Conservation (phyloP, 2,888 invertebrate species). For the Drosophila pseudotakahashii region DNA sequence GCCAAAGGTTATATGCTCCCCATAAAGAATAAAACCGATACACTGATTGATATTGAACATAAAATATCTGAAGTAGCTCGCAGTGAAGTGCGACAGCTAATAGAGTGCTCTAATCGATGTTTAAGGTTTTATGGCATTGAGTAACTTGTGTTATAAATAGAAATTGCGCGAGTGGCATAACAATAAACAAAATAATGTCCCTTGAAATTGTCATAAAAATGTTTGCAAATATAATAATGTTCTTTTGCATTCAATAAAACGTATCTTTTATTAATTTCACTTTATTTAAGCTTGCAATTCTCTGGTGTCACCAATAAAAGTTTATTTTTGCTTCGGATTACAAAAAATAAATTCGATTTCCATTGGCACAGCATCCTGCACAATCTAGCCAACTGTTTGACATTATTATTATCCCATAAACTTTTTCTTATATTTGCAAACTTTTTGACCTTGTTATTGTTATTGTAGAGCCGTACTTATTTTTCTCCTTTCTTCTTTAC, state of each 20-base stretch:
- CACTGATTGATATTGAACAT: conserved; percentile 29
- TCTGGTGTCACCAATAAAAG: not conserved
- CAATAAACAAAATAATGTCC: not conserved
- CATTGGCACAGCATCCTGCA: not conserved
- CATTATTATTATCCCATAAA: not conserved
- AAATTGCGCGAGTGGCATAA: conserved; percentile 6
- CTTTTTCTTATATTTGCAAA: not conserved
- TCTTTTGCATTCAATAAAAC: too few relatives aligned
- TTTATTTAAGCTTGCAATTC: too few relatives aligned
- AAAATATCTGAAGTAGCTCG: conserved; percentile 10
- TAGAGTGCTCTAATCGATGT: conserved; percentile 25
- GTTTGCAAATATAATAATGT: too few relatives aligned
- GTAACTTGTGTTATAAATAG: conserved; percentile 11
- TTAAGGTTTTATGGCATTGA: conserved; percentile 30
- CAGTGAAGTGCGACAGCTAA: conserved; percentile 19
- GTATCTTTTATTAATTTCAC: too few relatives aligned
- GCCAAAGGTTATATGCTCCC: conserved; percentile 18
- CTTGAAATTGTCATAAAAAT: too few relatives aligned
- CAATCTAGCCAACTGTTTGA: not conserved
- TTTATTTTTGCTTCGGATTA: not conserved
- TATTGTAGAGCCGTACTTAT: not conserved
- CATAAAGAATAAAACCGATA: conserved; percentile 10
- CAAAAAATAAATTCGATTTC: not conserved
- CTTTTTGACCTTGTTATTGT: not conserved
- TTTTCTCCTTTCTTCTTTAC: not conserved